These are phyloP conservation scores for Zeus faber DNA, from an alignment of 2,113 vertebrate species.

Conservation along the genomic window DNA sequence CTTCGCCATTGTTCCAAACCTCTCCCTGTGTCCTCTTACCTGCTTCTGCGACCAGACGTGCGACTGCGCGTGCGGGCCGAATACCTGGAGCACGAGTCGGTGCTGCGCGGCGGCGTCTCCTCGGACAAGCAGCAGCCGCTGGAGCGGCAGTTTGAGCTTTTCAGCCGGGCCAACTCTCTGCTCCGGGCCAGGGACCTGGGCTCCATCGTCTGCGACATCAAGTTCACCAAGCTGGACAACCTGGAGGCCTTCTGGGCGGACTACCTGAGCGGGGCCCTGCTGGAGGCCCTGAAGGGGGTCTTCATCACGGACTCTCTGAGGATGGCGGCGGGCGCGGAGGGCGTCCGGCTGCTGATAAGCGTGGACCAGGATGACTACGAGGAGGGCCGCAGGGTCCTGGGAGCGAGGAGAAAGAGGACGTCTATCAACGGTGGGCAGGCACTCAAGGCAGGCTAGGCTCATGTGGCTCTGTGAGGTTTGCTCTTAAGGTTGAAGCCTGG, in stretches of 20 bases:
- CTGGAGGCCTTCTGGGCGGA: constrained; percentile 90
- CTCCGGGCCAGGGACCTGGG: constrained; percentile 86
- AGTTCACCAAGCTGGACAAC: constrained; percentile 88
- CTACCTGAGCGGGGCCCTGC: constrained; percentile 86
- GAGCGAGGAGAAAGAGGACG: constrained; percentile 28
- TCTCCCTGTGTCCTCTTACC: constrained; percentile 4
- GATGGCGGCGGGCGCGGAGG: constrained; percentile 82
- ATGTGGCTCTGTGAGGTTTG: constrained; percentile 15
- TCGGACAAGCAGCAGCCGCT: constrained; percentile 83
- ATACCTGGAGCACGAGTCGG: constrained; percentile 85
- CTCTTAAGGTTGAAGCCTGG: no score
- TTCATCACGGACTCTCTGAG: constrained; percentile 89
- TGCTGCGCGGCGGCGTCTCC: constrained; percentile 79
- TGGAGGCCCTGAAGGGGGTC: constrained; percentile 87
- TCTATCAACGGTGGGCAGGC: constrained; percentile 15
- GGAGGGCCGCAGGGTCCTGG: constrained; percentile 77
- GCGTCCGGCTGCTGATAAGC: constrained; percentile 84
- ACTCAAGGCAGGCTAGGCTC: constrained; percentile 11
- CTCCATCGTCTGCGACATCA: constrained; percentile 89
- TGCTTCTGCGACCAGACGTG: constrained; percentile 75
- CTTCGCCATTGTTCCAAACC: constrained; percentile 9
- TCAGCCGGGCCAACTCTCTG: constrained; percentile 82
- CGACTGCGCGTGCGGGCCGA: constrained; percentile 87
- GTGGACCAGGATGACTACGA: constrained; percentile 93
- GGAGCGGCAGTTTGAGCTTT: constrained; percentile 86